These are phyloP conservation scores for Drosophila erecta DNA, from an alignment of 1,140 invertebrate genomes.

Conservation along the genomic window DNA sequence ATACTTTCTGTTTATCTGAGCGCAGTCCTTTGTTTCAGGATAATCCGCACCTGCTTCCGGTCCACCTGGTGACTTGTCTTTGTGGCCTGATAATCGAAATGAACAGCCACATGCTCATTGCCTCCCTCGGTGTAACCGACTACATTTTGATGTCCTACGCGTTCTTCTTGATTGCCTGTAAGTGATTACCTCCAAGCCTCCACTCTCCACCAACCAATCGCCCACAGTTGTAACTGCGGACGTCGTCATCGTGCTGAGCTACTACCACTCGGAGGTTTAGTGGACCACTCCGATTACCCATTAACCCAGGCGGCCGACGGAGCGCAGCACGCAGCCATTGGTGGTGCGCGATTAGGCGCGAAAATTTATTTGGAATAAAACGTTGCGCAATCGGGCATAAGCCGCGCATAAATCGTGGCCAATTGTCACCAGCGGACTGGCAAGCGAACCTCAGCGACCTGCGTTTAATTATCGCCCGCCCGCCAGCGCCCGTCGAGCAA, in stretches of 20 bases:
- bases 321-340: conserved; percentile 68
- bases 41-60: conserved; percentile 18
- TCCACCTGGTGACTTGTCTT: conserved; percentile 41
- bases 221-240: background rate
- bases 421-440: conserved; percentile 69
- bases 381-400: conserved; percentile 58
- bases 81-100: conserved; percentile 35
- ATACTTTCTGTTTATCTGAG: conserved; percentile 1
- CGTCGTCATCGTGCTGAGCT: conserved; percentile 7
- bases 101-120: conserved; percentile 27
- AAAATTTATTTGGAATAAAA: conserved; percentile 71
- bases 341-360: conserved; percentile 57
- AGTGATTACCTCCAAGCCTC: conserved; percentile 14
- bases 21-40: background rate
- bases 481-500: conserved; percentile 61
- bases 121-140: background rate
- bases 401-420: conserved; percentile 68
- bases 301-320: conserved; percentile 30
- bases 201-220: background rate
- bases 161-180: conserved; percentile 16
- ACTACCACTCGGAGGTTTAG: conserved; percentile 24
- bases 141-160: background rate
- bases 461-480: conserved; percentile 69
- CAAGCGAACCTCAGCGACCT: conserved; percentile 35
- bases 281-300: conserved; percentile 28